Conservation (phyloP, 1,140 invertebrate species). For the Drosophila nigrodunni region DNA sequence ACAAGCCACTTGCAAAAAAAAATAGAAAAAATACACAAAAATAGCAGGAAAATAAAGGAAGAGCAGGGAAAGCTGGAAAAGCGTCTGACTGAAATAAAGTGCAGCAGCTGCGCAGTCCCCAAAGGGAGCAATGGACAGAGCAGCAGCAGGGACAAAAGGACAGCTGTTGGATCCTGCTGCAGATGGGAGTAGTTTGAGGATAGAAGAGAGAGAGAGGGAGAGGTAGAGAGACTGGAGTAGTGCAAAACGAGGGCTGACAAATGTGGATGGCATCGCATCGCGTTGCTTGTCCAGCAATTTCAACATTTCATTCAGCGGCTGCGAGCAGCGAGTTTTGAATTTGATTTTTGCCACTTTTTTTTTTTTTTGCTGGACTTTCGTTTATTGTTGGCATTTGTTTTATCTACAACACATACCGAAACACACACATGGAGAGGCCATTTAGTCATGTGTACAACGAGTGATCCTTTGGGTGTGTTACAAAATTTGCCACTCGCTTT, state of each 20-base stretch:
- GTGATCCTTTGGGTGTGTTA: conserved; percentile 3
- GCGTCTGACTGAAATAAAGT: conserved; percentile 78
- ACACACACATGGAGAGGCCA: conserved; percentile 16
- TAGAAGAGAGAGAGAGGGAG: background rate
- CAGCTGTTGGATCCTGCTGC: conserved; percentile 16
- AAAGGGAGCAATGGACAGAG: conserved; percentile 29
- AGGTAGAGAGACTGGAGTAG: background rate
- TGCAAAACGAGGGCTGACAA: conserved; percentile 20
- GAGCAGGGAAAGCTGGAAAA: conserved; percentile 27
- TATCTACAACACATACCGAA: conserved; percentile 16
- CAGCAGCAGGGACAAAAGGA: conserved; percentile 26
- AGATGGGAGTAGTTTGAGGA: background rate
- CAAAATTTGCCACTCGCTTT: background rate
- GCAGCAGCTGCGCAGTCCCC: conserved; percentile 75
- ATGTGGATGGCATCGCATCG: conserved; percentile 34
- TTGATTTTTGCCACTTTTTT: conserved; percentile 49
- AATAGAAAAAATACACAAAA: conserved; percentile 25
- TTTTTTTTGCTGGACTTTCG: conserved; percentile 8
- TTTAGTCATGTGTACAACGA: conserved; percentile 27
- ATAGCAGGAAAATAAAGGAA: conserved; percentile 14
- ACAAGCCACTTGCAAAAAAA: conserved; percentile 68
- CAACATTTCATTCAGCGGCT: conserved; percentile 74
- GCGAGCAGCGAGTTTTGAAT: conserved; percentile 62
- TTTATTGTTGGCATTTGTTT: conserved; percentile 35
- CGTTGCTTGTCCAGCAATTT: conserved; percentile 57